Evolutionary conservation across 2,888 invertebrate genomes (phyloP), one percentile per base, ranked within the genome.

Genomic region (Drosophila putrida): DNA sequence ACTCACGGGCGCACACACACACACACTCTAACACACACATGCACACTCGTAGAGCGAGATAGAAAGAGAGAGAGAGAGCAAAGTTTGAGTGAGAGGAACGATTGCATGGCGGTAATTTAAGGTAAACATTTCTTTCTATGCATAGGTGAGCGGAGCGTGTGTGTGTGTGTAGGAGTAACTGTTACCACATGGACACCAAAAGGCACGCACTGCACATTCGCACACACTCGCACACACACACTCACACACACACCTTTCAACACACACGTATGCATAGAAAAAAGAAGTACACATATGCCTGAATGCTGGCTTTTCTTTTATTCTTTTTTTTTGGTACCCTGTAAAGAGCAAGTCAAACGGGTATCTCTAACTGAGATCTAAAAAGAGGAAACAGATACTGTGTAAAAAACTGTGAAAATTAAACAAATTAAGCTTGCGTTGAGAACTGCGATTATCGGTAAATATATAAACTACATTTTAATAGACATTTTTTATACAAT

Each of bases 121-220:
- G 85, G 84, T 81, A 84, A 80, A 84, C 80, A 80, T 84, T 80
- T 80, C 78, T 80, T 84, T 81, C 84, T 74, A 65, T 80, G 78
- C 78, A 78, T 80, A 71, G 68, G 61, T 66, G 68, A 58, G 60
- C 20, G 53, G 36, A 38, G 46, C 50, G 51, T 15, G 51, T 50
- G 44, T 50, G 43, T 25, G 47, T 65, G 57, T 55, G 55, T 57
- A 28, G 33, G 13, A 53, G 64, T 64, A 77, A 67, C 67, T 78
- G 77, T 51, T 67, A 82, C 79, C 76, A 68, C 75, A 76, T 59
- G 64, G 50, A 77, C 66, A 55, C 72, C 76, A 82, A 80, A 80
- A 72, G 77, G 72, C 75, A 76, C 72, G 78, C 71, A 71, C 71
- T 63, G 54, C 61, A 74, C 54, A 71, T 57, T 47, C 61, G 47